Percentiles rank a stretch among this genome's conserved stretches.
Conservation (phyloP, 2,797 vertebrate species). For the Vespertilio murinus region DNA sequence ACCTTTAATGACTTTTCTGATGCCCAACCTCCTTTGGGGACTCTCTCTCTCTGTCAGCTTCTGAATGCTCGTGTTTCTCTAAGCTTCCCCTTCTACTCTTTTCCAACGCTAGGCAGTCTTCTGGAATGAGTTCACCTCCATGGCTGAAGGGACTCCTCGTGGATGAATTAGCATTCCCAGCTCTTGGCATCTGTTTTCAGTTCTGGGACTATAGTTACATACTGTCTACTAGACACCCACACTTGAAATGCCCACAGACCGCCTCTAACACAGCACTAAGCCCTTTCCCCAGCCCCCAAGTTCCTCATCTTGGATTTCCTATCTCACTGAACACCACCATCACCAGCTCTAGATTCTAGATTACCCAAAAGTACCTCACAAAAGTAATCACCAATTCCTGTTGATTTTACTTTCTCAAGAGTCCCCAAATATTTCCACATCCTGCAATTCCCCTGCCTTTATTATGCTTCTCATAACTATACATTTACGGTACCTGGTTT, state of each 20-base stretch:
- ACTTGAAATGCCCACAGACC: background rate
- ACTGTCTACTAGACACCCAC: background rate
- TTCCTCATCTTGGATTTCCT: background rate
- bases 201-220: background rate
- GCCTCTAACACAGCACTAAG: background rate
- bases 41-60: background rate
- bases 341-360: no score
- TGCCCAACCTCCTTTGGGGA: background rate
- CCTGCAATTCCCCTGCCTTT: background rate
- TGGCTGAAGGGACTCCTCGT: background rate
- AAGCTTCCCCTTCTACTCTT: background rate
- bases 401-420: background rate
- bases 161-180: background rate
- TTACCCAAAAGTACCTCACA: background rate
- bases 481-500: background rate
- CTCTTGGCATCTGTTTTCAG: background rate
- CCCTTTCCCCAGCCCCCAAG: background rate
- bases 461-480: background rate
- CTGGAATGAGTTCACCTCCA: background rate
- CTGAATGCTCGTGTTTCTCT: background rate
- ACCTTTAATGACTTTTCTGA: background rate
- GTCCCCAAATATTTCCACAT: background rate
- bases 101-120: background rate
- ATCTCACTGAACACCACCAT: background rate
- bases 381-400: background rate